These are phyloP conservation scores for Celastrina argiolus DNA, from an alignment of 2,888 invertebrate species.

Conservation along the genomic window DNA sequence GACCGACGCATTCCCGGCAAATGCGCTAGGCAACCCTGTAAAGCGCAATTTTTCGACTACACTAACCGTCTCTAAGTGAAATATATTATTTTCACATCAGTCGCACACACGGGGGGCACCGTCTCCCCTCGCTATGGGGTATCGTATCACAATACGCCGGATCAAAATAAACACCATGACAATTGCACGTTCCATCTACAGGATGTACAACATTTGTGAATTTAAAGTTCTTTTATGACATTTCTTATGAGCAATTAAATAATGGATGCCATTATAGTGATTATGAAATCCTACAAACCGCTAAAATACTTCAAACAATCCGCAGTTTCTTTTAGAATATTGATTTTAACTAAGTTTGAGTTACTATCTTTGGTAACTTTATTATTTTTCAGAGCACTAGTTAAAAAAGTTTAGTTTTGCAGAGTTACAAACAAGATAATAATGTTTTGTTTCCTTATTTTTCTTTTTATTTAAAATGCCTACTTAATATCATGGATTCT, in stretches of 20 bases:
- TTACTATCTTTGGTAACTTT: too few species aligned
- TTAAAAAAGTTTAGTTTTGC: too few species aligned
- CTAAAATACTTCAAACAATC: too few species aligned
- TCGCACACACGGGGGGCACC: conserved; percentile 54
- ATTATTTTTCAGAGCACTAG: too few species aligned
- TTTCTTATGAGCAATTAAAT: background rate
- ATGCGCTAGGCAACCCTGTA: conserved; percentile 19
- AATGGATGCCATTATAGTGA: too few species aligned
- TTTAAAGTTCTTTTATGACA: background rate
- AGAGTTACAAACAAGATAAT: too few species aligned
- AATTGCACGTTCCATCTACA: conserved; percentile 11
- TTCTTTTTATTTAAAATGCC: too few species aligned
- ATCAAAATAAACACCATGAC: conserved; percentile 22
- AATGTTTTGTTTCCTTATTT: too few species aligned
- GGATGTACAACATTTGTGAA: background rate
- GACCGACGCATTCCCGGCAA: background rate
- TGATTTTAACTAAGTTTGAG: too few species aligned
- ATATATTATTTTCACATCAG: conserved; percentile 57
- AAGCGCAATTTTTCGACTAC: conserved; percentile 22
- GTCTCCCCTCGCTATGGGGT: conserved; percentile 37
- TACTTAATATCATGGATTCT: too few species aligned
- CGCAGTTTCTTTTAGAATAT: too few species aligned
- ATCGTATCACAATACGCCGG: conserved; percentile 18
- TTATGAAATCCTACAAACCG: too few species aligned
- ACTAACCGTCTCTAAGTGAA: conserved; percentile 31